Percentiles rank a stretch among this genome's conserved stretches.
These are phyloP conservation scores for Papilio glaucus DNA, from an alignment of 1,140 invertebrate species.

Conservation along the genomic window DNA sequence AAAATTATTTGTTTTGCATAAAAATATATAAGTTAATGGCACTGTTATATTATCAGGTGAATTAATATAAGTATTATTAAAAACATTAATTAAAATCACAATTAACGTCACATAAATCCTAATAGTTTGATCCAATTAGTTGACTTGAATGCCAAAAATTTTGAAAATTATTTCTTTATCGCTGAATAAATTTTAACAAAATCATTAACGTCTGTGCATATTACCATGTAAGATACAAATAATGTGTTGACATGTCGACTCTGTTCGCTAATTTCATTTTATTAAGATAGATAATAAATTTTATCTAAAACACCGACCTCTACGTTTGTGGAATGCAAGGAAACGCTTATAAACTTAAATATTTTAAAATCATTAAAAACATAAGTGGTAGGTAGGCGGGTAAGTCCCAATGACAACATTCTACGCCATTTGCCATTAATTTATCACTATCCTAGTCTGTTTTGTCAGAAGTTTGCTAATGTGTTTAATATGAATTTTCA, in stretches of 20 bases:
- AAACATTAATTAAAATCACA: constrained; percentile 8
- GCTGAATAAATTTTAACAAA: constrained; percentile 2
- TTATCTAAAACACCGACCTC: not conserved
- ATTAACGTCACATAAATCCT: constrained; percentile 16
- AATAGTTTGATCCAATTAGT: constrained; percentile 14
- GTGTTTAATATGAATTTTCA: not conserved
- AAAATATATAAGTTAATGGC: not conserved
- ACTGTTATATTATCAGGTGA: not conserved
- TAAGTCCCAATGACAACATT: not conserved
- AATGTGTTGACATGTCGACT: not conserved
- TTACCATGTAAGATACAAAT: constrained; percentile 10
- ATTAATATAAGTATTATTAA: not conserved
- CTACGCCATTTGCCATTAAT: not conserved
- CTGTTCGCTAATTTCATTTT: not conserved
- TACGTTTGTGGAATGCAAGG: not conserved
- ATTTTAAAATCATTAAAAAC: not conserved
- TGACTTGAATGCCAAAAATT: constrained; percentile 5
- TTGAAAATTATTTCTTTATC: constrained; percentile 13
- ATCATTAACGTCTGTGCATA: constrained; percentile 10
- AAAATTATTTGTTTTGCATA: constrained; percentile 10
- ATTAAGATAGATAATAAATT: not conserved
- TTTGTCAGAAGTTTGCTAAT: not conserved
- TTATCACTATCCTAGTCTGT: not conserved
- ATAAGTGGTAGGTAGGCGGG: too few species aligned
- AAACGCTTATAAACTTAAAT: not conserved